phyloP scores from a whole-genome alignment of 2,888 invertebrate genomes.

The Drosophila flavopinicola region DNA sequence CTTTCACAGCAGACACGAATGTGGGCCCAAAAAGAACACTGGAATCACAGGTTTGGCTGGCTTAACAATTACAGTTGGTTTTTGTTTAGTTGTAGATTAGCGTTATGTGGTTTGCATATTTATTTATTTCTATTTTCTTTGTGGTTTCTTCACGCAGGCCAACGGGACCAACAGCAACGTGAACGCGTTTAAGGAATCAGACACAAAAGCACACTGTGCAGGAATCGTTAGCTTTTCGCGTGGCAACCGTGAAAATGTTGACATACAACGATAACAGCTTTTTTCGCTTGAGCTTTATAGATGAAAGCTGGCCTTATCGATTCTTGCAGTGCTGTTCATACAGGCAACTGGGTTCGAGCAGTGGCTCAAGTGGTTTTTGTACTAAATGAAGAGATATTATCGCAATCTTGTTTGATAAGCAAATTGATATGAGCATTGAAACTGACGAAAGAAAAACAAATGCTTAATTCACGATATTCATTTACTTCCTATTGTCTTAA shows the following conservation, averaged over 20 bases:
- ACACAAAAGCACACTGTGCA: slow-evolving; percentile 77
- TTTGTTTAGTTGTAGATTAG: slow-evolving; percentile 6
- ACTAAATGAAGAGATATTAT: slow-evolving; percentile 10
- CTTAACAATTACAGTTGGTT: neutral
- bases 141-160: slow-evolving; percentile 43
- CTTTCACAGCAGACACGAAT: slow-evolving; percentile 18
- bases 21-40: neutral
- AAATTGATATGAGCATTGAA: neutral
- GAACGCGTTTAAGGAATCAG: slow-evolving; percentile 77
- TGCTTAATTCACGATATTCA: too few relatives aligned
- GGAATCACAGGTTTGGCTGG: neutral
- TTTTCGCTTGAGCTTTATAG: slow-evolving; percentile 29
- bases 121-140: slow-evolving; percentile 41
- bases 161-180: slow-evolving; percentile 68
- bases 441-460: too few relatives aligned
- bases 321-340: slow-evolving; percentile 8
- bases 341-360: slow-evolving; percentile 18
- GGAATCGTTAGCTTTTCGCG: slow-evolving; percentile 64
- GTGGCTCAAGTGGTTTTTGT: slow-evolving; percentile 25
- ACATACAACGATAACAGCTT: slow-evolving; percentile 42
- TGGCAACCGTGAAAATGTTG: slow-evolving; percentile 55
- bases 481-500: too few relatives aligned
- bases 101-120: slow-evolving; percentile 7
- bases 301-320: slow-evolving; percentile 48
- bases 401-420: neutral